Conservation (phyloP, 1,140 invertebrate species). For the Coenobita brevimanus region DNA sequence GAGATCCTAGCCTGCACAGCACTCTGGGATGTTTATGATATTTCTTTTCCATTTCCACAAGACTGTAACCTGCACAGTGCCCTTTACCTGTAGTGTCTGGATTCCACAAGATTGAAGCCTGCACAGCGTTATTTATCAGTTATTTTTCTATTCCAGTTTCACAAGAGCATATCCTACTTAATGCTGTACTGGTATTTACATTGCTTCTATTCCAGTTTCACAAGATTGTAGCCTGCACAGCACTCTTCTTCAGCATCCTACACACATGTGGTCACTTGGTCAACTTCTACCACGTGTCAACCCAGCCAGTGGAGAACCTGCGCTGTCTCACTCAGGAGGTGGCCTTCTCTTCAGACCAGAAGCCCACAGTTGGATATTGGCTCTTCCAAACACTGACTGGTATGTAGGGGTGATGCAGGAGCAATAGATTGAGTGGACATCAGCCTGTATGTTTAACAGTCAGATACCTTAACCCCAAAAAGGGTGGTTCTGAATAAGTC, state of each 20-base stretch:
- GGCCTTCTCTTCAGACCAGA: conserved; percentile 92
- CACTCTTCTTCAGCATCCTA: conserved; percentile 92
- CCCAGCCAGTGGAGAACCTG: conserved; percentile 95
- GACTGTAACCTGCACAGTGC: too few species aligned
- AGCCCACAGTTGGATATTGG: conserved; percentile 94
- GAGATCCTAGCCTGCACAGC: too few species aligned
- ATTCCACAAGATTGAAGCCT: conserved; percentile 99
- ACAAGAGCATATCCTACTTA: too few species aligned
- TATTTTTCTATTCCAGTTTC: too few species aligned
- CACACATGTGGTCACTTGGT: conserved; percentile 97
- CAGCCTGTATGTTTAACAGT: too few species aligned
- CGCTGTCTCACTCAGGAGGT: conserved; percentile 96
- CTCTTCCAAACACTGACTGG: conserved; percentile 95
- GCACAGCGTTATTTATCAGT: conserved; percentile 97
- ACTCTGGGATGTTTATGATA: too few species aligned
- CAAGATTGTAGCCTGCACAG: conserved; percentile 97
- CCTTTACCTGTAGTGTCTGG: too few species aligned
- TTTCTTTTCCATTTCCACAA: too few species aligned
- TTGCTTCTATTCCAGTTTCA: conserved; percentile 84
- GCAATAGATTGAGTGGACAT: too few species aligned
- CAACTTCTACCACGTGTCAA: conserved; percentile 99
- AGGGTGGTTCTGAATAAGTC: too few species aligned
- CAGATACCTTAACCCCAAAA: too few species aligned
- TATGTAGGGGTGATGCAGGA: conserved; percentile 72
- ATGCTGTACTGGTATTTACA: too few species aligned